Evolutionary conservation across 2,797 vertebrate genomes (phyloP).

Genomic region (Microhierax caerulescens): DNA sequence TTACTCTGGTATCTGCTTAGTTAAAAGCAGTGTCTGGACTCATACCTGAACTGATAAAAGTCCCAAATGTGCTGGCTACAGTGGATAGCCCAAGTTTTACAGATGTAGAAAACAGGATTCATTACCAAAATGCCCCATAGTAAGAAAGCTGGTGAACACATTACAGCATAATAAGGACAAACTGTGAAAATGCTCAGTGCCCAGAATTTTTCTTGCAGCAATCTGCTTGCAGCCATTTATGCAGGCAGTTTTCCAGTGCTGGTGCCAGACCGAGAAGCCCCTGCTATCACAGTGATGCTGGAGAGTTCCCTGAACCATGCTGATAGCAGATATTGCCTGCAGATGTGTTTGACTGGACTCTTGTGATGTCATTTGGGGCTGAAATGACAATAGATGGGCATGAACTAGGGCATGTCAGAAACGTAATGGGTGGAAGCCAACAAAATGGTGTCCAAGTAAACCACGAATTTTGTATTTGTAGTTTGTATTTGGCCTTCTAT

Average conservation of each 20-base stretch:
- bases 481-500: background rate
- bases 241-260: background rate
- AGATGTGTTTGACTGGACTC: background rate
- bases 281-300: background rate
- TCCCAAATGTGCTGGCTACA: background rate
- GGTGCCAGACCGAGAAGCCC: background rate
- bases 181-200: background rate
- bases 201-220: background rate
- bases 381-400: background rate
- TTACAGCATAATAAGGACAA: background rate
- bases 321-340: background rate
- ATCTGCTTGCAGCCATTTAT: background rate
- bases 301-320: background rate
- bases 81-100: background rate
- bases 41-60: background rate
- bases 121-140: background rate
- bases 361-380: background rate
- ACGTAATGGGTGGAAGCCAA: background rate
- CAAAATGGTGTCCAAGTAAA: conserved; percentile 8
- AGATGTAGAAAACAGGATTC: background rate
- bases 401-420: background rate
- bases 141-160: background rate
- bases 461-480: background rate
- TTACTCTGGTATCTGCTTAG: background rate
- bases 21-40: background rate